A percentile compares a stretch with the other conserved stretches of the same genome.
Evolutionary conservation across 2,113 vertebrate genomes (phyloP).

Genomic region (Neolamprologus falcicula): DNA sequence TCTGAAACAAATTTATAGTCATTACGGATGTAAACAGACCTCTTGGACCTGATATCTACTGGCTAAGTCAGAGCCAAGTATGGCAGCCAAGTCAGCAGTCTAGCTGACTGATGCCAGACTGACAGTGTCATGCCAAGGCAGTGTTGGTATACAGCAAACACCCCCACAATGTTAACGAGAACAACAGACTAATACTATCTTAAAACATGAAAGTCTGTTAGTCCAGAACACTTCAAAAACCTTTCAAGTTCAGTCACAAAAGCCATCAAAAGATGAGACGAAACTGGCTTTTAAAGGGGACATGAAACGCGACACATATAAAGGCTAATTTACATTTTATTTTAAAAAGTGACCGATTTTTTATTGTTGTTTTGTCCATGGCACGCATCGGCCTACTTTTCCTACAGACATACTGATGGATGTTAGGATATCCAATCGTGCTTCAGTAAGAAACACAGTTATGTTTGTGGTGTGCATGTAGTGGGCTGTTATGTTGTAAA

Average conservation of each 20-base stretch:
- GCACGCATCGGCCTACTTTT: background rate
- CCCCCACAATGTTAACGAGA: background rate
- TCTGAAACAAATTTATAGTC: background rate
- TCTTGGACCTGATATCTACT: background rate
- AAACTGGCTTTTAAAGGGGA: background rate
- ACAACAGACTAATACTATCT: background rate
- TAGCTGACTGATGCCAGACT: background rate
- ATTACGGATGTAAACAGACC: rapidly evolving
- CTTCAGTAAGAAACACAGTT: background rate
- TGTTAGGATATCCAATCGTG: background rate
- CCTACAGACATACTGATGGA: background rate
- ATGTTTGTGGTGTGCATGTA: background rate
- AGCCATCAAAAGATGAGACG: background rate
- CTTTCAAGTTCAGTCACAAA: background rate
- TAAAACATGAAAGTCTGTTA: background rate
- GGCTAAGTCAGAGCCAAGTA: background rate
- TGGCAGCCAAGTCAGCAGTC: background rate
- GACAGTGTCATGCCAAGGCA: background rate
- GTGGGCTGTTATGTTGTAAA: background rate
- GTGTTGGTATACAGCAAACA: background rate
- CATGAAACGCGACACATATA: background rate
- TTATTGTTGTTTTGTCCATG: background rate
- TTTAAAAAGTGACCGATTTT: background rate
- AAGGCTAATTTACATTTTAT: background rate
- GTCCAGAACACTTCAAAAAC: background rate